Base-by-base conservation (phyloP, 2,888 invertebrate species). In the Calephelis perditalis region DNA sequence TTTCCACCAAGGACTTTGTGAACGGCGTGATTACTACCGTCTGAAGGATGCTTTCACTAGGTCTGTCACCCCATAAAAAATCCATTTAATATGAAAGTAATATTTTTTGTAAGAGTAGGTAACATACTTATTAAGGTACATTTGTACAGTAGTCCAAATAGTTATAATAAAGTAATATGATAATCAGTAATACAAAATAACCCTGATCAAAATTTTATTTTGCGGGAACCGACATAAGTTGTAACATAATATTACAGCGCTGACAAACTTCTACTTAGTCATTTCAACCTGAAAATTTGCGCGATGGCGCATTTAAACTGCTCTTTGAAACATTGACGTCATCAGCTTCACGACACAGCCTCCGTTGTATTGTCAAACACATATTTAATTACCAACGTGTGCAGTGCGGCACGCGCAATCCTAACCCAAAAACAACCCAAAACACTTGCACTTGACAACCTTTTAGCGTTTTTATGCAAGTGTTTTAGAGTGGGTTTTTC, bases 341-440 rank as follows among this genome's bases (percentile, higher is more conserved):
- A 86, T 81, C 82, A 77, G 76, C 62, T 69, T 66, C 74, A 76
- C 72, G 74, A 73, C 75, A 83, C 87, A 87, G 84, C 84, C 80
- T 75, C 84, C 70, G 77, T 72, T 78, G 81, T 85, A 87, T 87
- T 88, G 86, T 89, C 84, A 87, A 87, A 87, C 85, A 87, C 85
- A 85, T 87, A 88, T 88, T 87, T 87, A 87, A 88, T 88, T 86
- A 88, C 82, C 78, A 80, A 79, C 87, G 87, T 90, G 86, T 89
- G 90, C 89, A 90, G 89, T 90, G 89, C 89, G 89, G 87, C 81
- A 92, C 89, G 77, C 91, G 84, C 74, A 87, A 80, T 65, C 79
- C 74, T 26, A 78, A 75, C 62, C 52, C 44, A 56, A 61, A 65
- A 73, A 73, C 54, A 68, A 60, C 63, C 40, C 55, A 71, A 49